A percentile compares a stretch with the other conserved stretches of the same genome.
Evolutionary conservation across 2,888 invertebrate species (phyloP).

Genomic region (Gryllus longicercus): DNA sequence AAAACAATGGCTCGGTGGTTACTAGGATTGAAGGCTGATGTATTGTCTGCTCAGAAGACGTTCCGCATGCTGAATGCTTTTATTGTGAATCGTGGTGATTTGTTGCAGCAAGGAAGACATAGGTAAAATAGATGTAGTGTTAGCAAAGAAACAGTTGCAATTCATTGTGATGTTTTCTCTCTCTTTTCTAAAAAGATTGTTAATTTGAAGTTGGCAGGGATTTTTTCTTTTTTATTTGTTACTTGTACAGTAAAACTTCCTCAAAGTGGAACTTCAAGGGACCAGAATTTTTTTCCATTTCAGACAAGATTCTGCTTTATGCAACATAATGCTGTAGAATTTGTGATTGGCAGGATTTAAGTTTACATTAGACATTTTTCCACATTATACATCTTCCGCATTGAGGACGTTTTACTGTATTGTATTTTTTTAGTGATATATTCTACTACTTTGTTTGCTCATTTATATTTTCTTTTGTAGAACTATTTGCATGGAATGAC

Average conservation of each 20-base stretch:
- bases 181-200: too few species aligned
- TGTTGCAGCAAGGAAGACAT: slow-evolving; percentile 55
- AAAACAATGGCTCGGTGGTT: slow-evolving; percentile 97
- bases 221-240: not conserved
- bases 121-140: slow-evolving; percentile 17
- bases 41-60: slow-evolving; percentile 85
- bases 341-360: too few species aligned
- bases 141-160: too few species aligned
- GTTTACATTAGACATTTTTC: too few species aligned
- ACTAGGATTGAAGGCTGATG: slow-evolving; percentile 82
- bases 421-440: not conserved
- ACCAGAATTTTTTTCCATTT: too few species aligned
- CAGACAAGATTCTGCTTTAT: too few species aligned
- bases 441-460: not conserved
- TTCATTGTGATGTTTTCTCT: too few species aligned
- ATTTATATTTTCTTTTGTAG: slow-evolving; percentile 26
- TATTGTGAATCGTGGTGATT: slow-evolving; percentile 86
- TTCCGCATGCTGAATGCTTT: slow-evolving; percentile 93
- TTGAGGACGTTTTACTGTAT: not conserved
- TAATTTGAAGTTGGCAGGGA: too few species aligned
- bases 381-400: too few species aligned
- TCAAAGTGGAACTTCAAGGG: too few species aligned
- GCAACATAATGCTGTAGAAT: too few species aligned
- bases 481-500: slow-evolving; percentile 11
- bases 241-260: not conserved